Evolutionary conservation across 2,797 vertebrate species (phyloP).

Genomic region (Columba guinea): DNA sequence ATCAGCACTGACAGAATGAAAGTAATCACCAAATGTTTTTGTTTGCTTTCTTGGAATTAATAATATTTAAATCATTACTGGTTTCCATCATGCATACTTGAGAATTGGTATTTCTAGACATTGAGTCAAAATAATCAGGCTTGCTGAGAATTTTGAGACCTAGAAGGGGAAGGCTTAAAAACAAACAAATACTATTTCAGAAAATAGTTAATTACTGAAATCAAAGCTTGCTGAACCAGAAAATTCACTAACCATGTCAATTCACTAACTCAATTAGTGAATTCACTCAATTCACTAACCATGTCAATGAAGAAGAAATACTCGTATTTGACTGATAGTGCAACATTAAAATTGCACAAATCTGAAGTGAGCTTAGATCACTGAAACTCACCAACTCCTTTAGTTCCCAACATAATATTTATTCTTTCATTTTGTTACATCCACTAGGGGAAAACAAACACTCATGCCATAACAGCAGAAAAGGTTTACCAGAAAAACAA

Average conservation of each 20-base stretch:
- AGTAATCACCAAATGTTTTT: not conserved
- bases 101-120: not conserved
- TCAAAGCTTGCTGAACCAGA: not conserved
- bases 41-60: not conserved
- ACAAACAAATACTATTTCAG: not conserved
- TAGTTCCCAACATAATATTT: not conserved
- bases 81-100: not conserved
- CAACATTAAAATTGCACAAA: not conserved
- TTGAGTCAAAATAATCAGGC: not conserved
- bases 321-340: fast-evolving
- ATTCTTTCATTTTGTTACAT: not conserved
- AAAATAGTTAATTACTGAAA: not conserved
- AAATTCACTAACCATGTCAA: not conserved
- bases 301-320: not conserved
- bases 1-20: not conserved
- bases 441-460: not conserved
- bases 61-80: not conserved
- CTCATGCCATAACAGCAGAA: not conserved
- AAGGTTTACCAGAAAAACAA: not conserved
- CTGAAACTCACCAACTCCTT: not conserved
- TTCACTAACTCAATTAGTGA: no score
- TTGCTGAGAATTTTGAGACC: not conserved
- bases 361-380: not conserved
- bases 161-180: not conserved
- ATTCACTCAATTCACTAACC: not conserved